Evolutionary conservation across 1,140 invertebrate genomes (phyloP), one percentile per base, ranked within the genome.

Genomic region (Neodiprion pinetum): DNA sequence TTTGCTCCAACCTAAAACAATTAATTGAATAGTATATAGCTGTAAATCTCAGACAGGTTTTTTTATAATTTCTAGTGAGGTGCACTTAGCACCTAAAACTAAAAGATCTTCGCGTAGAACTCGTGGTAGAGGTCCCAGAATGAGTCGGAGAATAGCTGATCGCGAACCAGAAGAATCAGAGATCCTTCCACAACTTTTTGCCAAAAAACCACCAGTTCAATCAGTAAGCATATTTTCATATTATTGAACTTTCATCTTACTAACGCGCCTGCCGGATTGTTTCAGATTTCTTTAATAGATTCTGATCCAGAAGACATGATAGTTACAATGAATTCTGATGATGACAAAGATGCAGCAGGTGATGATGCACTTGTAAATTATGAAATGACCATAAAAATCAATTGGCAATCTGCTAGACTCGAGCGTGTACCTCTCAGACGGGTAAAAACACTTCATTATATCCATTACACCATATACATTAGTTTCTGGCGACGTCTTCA

Each of bases 321-420:
- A 61, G 53, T 61, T 4, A 61, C 53, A 14, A 14, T 17, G n/a
- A 17, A 14, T 61, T 9, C 7, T 17, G 3, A 61, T 61, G 53
- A 61, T 14, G 28, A 40, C 28, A 12, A 61, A 17, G 53, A 61
- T 17, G 48, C 23, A 17, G 70, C 70, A 7, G 14, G 9, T 23
- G 1, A 11, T 48, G 72, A 68, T 66, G 72, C 65, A 7, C 49
- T 40, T 47, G 72, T 65, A 23, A 73, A 73, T 28, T 73, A 73
- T n/a, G 72, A 73, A 68, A 47, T 73, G 23, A 40, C n/a, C 11
- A 66, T 73, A 7, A 73, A 73, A 67, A 66, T 73, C 12, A 47
- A 67, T 14, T 73, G 72, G 72, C 65, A 67, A 12, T 73, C 40
- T 10, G 17, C 23, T 7, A 67, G 47, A 17, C 21, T 73, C 12